Evolutionary conservation across 2,888 invertebrate genomes (phyloP), one percentile per base, ranked within the genome.

Genomic region (Embidobia sp.): DNA sequence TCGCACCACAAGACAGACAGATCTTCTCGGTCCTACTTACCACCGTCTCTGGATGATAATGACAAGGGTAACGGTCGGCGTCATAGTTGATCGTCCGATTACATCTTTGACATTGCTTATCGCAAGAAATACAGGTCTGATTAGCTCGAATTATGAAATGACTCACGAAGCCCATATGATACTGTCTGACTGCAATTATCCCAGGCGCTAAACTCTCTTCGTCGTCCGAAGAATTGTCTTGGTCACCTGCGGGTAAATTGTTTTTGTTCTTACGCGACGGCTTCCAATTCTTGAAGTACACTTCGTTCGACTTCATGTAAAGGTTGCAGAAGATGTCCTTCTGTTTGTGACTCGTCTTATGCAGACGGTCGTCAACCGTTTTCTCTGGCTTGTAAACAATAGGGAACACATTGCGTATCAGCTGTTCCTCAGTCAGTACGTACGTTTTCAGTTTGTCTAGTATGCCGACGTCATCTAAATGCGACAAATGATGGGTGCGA

Each of bases 1-100:
- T 37, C 6, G 6, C 27, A 0, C 10, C 8, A 13, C 57, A 61
- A 1, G 8, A 7, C 1, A 57, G 1, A 84, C 96, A 96, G 5
- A 91, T 90, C 88, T 83, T 15, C 2, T 19, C 42, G 2, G 40
- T 59, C 85, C 81, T 80, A 16, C 90, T 89, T 42, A 31, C n/a
- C n/a, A 29, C 29, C 91, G 90, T 18, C 94, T 90, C 95, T 15
- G 95, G 96, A 88, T 99, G 99, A 88, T 96, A 96, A 11, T 91
- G 86, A 90, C 99, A 99, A 4, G 11, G 4, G n/a, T n/a, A n/a
- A n/a, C n/a, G n/a, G n/a, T n/a, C n/a, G 1, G 15, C 2, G 44
- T 16, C 7, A 7, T 26, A 7, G 7, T 31, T 18, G 26, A 33
- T 46, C 4, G 15, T 7, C 16, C 6, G 5, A 26, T 49, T 33